These are phyloP conservation scores for Lepus townsendii DNA, from an alignment of 2,797 vertebrate genomes.

Conservation along the genomic window DNA sequence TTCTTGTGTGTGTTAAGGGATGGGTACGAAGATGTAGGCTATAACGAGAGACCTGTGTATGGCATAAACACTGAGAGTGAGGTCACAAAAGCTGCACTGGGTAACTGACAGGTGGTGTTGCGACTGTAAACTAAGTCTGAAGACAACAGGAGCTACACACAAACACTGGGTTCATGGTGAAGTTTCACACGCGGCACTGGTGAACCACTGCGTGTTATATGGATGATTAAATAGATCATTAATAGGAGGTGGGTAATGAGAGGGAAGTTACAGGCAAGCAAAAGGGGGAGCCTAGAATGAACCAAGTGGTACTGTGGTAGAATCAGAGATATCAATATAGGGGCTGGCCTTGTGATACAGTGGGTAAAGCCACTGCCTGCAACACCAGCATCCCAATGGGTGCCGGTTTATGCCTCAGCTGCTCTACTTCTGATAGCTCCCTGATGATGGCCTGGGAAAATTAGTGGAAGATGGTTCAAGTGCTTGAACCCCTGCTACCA, in stretches of 20 bases:
- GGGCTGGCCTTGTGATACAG: too few relatives aligned
- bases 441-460: too few relatives aligned
- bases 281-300: neutral
- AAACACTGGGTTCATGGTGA: neutral
- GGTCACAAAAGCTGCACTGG: neutral
- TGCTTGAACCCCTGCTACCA: too few relatives aligned
- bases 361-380: too few relatives aligned
- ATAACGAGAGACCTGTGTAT: neutral
- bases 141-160: neutral
- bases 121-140: neutral
- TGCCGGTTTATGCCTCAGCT: too few relatives aligned
- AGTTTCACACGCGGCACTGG: neutral
- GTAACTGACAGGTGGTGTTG: constrained; percentile 43
- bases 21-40: neutral
- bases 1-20: neutral
- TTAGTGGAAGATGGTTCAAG: too few relatives aligned
- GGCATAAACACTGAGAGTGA: neutral
- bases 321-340: neutral
- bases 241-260: neutral
- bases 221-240: neutral
- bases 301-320: neutral
- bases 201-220: neutral
- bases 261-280: neutral
- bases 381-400: too few relatives aligned
- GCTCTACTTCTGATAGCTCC: too few relatives aligned